phyloP scores from a whole-genome alignment of 1,140 invertebrate genomes.

The Papilio xuthus region DNA sequence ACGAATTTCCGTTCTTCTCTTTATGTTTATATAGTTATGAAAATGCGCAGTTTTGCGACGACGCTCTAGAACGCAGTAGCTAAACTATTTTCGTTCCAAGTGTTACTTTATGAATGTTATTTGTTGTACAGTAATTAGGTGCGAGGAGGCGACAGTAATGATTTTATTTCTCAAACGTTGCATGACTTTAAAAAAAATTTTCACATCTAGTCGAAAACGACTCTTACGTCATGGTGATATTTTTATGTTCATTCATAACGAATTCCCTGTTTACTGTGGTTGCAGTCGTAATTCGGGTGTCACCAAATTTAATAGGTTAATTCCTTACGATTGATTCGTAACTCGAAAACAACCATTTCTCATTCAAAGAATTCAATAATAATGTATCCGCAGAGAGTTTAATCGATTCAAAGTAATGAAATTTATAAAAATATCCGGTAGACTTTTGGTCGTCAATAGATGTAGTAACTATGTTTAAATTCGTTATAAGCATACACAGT shows the following conservation, averaged over 20 bases:
- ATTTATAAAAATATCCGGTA: not conserved
- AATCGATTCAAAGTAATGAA: not conserved
- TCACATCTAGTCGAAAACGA: not conserved
- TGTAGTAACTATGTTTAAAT: not conserved
- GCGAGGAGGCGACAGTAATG: not conserved
- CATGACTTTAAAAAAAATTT: not conserved
- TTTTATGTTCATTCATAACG: not conserved
- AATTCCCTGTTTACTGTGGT: not conserved
- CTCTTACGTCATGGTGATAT: not conserved
- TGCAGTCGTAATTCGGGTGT: not conserved
- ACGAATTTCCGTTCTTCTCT: constrained; percentile 50
- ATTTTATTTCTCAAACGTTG: not conserved
- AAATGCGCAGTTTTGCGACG: constrained; percentile 57
- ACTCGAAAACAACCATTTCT: too few species aligned
- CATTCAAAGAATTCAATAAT: not conserved
- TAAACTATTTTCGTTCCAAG: constrained; percentile 42
- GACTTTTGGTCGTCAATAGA: not conserved
- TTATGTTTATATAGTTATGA: constrained; percentile 45
- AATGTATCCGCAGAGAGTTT: not conserved
- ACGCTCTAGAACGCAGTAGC: constrained; percentile 38
- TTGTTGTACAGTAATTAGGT: constrained; percentile 31
- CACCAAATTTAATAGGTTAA: too few species aligned
- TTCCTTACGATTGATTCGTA: too few species aligned
- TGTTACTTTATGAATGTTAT: constrained; percentile 37
- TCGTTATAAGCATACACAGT: not conserved